Evolutionary conservation across 2,888 invertebrate genomes (phyloP).

Genomic region (Lasius platythorax): DNA sequence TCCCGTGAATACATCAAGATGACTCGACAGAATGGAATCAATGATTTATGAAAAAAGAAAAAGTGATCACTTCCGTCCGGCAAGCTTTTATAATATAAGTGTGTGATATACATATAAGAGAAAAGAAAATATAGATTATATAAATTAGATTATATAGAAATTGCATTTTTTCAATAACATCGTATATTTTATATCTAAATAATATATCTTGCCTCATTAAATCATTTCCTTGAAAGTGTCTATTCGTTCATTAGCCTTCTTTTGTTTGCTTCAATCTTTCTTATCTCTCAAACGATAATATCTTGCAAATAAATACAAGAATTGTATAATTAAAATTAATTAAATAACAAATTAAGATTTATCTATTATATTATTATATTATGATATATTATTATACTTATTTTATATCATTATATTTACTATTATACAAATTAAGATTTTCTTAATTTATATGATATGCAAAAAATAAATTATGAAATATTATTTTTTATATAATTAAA

Average conservation of each 20-base stretch:
- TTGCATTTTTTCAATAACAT: background rate
- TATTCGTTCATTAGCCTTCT: background rate
- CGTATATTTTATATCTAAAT: background rate
- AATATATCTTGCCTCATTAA: background rate
- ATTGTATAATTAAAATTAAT: background rate
- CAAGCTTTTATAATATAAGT: background rate
- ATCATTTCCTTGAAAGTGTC: background rate
- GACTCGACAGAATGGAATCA: constrained; percentile 2
- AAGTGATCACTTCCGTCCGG: constrained; percentile 17
- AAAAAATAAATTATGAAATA: background rate
- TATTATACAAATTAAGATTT: background rate
- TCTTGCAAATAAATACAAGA: background rate
- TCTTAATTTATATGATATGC: background rate
- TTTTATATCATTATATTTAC: too few species aligned
- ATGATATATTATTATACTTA: too few species aligned
- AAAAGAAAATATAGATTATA: background rate
- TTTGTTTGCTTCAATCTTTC: background rate
- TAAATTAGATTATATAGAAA: background rate
- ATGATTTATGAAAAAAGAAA: constrained; percentile 9
- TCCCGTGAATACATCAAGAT: constrained; percentile 14
- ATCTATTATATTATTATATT: too few species aligned
- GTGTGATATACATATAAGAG: background rate
- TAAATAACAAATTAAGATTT: background rate
- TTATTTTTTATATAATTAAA: background rate
- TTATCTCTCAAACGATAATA: background rate